Evolutionary conservation across 2,888 invertebrate species (phyloP).

Genomic region (Pristionchus japonicus): DNA sequence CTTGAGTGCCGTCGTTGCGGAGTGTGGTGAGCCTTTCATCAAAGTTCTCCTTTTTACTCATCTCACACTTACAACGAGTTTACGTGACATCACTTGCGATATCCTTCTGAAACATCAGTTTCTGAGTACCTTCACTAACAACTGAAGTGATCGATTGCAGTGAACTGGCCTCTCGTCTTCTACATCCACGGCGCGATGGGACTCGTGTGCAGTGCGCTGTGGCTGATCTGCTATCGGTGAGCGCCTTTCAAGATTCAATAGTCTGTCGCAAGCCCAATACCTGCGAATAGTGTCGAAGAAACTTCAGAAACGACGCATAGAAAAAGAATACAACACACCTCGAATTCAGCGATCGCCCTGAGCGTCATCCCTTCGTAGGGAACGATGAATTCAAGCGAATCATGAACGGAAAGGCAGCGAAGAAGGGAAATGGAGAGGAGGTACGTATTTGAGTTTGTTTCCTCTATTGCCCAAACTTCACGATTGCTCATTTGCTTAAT

Average conservation of each 20-base stretch:
- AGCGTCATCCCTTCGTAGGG: conserved; percentile 58
- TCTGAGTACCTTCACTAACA: too few relatives aligned
- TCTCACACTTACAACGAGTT: too few relatives aligned
- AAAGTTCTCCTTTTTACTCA: background rate
- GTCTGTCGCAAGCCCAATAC: too few relatives aligned
- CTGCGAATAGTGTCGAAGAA: too few relatives aligned
- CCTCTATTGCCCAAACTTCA: background rate
- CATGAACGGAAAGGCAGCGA: conserved; percentile 52
- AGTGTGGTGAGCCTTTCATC: conserved; percentile 47
- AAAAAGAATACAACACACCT: too few relatives aligned
- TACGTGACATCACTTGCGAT: background rate
- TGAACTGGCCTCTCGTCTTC: conserved; percentile 66
- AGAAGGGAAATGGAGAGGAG: background rate
- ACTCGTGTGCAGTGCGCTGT: conserved; percentile 54
- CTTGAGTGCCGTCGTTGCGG: conserved; percentile 58
- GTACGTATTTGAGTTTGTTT: background rate
- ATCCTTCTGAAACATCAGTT: background rate
- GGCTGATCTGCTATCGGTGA: conserved; percentile 58
- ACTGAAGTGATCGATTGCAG: conserved; percentile 50
- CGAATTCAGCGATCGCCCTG: conserved; percentile 53
- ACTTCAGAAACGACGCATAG: too few relatives aligned
- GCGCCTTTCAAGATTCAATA: background rate
- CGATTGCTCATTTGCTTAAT: background rate
- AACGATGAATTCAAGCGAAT: conserved; percentile 55
- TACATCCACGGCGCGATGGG: conserved; percentile 60